These are phyloP conservation scores for Lucinisca nassula DNA, from an alignment of 2,888 invertebrate species.

Conservation along the genomic window DNA sequence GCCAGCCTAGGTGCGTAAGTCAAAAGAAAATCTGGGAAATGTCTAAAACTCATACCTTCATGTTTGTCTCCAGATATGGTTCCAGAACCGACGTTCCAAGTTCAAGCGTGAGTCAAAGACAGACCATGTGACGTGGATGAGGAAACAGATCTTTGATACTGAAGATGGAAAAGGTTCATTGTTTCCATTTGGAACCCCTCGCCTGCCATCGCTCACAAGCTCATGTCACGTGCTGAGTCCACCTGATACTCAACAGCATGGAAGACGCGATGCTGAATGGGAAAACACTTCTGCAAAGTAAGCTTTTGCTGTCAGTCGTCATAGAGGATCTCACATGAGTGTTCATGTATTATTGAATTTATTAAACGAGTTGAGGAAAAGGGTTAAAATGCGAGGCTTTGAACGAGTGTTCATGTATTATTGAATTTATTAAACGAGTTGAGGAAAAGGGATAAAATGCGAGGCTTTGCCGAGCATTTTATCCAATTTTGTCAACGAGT, in stretches of 20 bases:
- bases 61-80: constrained; percentile 69
- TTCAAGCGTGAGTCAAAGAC: constrained; percentile 71
- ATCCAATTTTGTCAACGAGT: too few species aligned
- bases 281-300: background rate
- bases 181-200: constrained; percentile 35
- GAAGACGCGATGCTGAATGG: background rate
- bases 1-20: too few species aligned
- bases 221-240: constrained; percentile 60
- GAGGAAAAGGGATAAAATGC: too few species aligned
- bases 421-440: too few species aligned
- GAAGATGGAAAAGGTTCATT: constrained; percentile 14
- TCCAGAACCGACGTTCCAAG: constrained; percentile 74
- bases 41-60: too few species aligned
- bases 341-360: too few species aligned
- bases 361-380: too few species aligned
- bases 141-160: constrained; percentile 66
- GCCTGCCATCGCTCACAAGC: constrained; percentile 24
- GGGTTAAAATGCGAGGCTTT: too few species aligned
- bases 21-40: too few species aligned
- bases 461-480: too few species aligned
- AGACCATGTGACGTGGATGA: constrained; percentile 72
- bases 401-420: too few species aligned
- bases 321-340: too few species aligned
- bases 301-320: background rate
- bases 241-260: background rate